Base-by-base conservation (phyloP, 2,113 vertebrate species). In the Elachura formosa region DNA sequence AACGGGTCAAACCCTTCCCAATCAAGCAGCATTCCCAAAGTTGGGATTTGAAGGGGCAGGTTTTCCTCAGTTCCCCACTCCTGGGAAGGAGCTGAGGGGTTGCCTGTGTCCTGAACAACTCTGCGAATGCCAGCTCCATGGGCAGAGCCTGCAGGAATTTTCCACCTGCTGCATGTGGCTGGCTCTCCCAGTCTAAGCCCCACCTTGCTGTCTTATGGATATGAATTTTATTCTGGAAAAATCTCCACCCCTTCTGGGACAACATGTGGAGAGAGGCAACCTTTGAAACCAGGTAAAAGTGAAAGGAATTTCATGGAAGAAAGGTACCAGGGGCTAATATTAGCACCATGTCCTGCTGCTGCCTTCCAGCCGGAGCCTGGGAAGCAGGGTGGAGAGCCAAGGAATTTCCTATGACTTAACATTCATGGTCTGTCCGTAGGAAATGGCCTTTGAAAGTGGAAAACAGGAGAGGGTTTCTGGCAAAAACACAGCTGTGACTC, bases 391-490 rank as follows among this genome's bases (percentile, higher is more conserved):
- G 87, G 87, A 93, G 73, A 95, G 93, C 87, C 95, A 94, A 93
- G 82, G 96, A 88, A 94, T 96, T 96, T 96, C 96, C 92, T 97
- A 85, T 91, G 93, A 93, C 78, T 94, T 88, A 33, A 82, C 41
- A 1, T 84, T 93, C 79, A 56, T 11, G 14, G 46, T 18, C 82
- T 52, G 75, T 95, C 95, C 73, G 22, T 96, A 94, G 97, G 97
- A 98, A 98, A 91, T 68, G 80, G 67, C 89, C 73, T 95, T 64
- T 93, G 17, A 43, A 74, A 51, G 12, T 85, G 82, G 87, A 96
- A 94, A 97, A 96, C 82, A 88, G 71, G 87, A 67, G 87, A 68
- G 33, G 43, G 43, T 52, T 71, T 79, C 91, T 97, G 95, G 95
- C 89, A 89, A 76, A 79, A 95, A 58, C 94, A 82, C 90, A 82